Conservation (phyloP, 2,888 invertebrate genomes). For the Papilio protenor region DNA sequence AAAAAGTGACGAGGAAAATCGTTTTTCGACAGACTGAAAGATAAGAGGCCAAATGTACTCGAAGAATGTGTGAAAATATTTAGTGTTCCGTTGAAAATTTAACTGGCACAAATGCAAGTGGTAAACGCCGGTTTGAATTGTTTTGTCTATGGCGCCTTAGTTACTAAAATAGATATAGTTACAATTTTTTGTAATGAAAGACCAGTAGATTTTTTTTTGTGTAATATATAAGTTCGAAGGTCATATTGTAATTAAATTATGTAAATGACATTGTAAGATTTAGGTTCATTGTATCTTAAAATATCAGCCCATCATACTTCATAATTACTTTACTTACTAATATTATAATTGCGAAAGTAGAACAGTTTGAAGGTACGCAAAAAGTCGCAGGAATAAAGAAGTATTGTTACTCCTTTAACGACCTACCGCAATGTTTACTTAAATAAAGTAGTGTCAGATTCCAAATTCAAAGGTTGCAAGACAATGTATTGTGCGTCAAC, state of each 20-base stretch:
- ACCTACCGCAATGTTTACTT: not conserved
- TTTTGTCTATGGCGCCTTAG: constrained; percentile 8
- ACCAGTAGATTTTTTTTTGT: not conserved
- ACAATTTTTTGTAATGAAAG: not conserved
- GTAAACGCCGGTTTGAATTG: constrained; percentile 12
- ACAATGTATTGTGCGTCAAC: constrained; percentile 21
- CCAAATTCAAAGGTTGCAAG: constrained; percentile 30
- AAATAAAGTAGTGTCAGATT: constrained; percentile 24
- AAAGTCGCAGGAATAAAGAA: no score
- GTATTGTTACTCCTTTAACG: not conserved
- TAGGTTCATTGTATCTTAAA: no score
- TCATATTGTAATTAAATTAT: constrained; percentile 2
- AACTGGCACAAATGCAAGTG: constrained; percentile 25
- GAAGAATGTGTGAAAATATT: constrained; percentile 25
- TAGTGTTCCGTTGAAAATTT: constrained; percentile 12
- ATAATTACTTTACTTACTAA: no score
- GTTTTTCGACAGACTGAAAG: not conserved
- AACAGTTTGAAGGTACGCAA: no score
- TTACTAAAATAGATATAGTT: constrained; percentile 1
- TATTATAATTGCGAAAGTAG: no score
- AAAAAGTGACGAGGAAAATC: not conserved
- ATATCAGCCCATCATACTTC: no score
- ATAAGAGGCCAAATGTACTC: constrained; percentile 11
- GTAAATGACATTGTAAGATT: not conserved
- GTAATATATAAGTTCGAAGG: not conserved